Base-by-base conservation (phyloP, 2,797 vertebrate genomes). In the Syngnathus rostellatus region DNA sequence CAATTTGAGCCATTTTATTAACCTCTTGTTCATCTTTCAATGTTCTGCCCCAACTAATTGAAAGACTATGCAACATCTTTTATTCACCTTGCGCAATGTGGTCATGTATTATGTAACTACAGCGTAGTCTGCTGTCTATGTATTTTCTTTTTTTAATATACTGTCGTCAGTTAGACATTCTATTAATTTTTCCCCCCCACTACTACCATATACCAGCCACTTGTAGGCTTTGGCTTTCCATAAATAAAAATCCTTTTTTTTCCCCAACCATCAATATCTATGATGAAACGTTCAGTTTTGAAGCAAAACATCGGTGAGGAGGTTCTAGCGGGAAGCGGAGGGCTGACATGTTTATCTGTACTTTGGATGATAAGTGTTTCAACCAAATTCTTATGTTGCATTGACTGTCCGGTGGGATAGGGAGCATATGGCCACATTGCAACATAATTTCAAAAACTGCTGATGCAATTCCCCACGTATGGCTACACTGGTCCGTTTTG, bases 381-480 rank as follows among this genome's bases (percentile, higher is more conserved):
- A 77, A 63, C 48, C 75, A 67, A 81, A 81, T 66, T 70, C 62
- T 63, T 19, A 8, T 41, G 8, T 43, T 62, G 59, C 40, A 66
- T 64, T 70, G 59, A 70, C 48, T 76, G 60, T 25, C 68, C 10
- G 45, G 59, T 54, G 64, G 3, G 78, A 85, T 75, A 82, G 71
- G 74, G 85, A 83, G 70, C 85, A 87, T 82, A 82, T 85, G 85
- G 69, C 54, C 68, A 60, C 55, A 57, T 84, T 87, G 58, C 76
- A 59, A 40, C 57, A 80, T 84, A 85, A 81, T 82, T 76, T 62
- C 66, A 65, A 77, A 71, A 75, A 64, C 62, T 51, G 63, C 63
- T 7, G 23, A 66, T 60, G 65, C 48, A 64, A 21, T 62, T 68
- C 69, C n/a, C 53, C 53, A 12, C 59, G 66, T 69, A 72, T 64